A percentile compares a stretch with the other conserved stretches of the same genome.
Conservation (phyloP, 2,113 vertebrate genomes). For the Lonchura striata region DNA sequence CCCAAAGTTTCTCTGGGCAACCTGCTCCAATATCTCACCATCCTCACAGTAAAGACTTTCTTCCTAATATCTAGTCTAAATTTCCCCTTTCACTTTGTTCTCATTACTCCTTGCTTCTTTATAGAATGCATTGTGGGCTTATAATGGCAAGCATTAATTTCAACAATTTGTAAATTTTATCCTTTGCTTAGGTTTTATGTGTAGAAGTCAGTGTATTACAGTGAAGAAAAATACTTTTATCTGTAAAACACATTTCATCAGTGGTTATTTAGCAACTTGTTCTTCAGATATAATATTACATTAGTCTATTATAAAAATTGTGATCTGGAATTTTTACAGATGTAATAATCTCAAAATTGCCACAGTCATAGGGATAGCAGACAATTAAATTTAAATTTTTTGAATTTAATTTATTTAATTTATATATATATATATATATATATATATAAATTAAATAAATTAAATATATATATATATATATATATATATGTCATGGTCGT, state of each 20-base stretch:
- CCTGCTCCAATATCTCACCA: background rate
- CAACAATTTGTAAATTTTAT: background rate
- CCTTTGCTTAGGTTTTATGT: background rate
- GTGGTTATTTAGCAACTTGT: background rate
- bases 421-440: too few species aligned
- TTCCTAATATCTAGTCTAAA: background rate
- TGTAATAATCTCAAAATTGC: background rate
- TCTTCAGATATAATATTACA: background rate
- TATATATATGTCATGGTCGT: background rate
- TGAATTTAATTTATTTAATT: background rate
- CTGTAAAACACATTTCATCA: background rate
- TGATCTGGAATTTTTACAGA: background rate
- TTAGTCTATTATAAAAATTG: background rate
- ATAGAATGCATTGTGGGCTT: background rate
- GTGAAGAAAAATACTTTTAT: background rate
- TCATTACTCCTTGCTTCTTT: background rate
- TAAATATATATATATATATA: background rate
- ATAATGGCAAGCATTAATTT: background rate
- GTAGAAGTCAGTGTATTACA: background rate
- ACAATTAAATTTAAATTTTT: too few species aligned
- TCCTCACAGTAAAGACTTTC: background rate
- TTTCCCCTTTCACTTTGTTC: background rate
- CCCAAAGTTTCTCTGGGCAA: background rate
- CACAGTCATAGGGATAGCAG: background rate
- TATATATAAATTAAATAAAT: background rate